Conservation (phyloP, 2,113 vertebrate genomes). For the Cettia cetti region DNA sequence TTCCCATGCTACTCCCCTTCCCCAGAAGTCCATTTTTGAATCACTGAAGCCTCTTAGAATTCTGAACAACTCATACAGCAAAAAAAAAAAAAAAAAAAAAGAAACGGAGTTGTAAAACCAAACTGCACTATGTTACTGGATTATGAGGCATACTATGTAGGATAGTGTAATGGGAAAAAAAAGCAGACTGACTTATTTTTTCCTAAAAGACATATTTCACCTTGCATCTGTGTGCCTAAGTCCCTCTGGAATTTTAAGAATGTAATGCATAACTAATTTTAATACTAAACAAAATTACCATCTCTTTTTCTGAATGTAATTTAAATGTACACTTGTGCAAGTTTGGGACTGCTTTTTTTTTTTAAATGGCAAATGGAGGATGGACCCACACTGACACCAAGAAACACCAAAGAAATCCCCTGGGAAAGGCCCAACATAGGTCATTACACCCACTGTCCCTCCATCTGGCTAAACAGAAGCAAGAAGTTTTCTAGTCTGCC, state of each 20-base stretch:
- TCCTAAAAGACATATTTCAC: not conserved
- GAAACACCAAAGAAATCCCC: constrained; percentile 48
- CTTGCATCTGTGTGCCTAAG: not conserved
- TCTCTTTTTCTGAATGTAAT: constrained; percentile 41
- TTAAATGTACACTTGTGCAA: constrained; percentile 36
- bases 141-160: not conserved
- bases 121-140: not conserved
- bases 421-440: constrained; percentile 23
- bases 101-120: not conserved
- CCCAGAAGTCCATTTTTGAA: not conserved
- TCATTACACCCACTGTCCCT: constrained; percentile 36
- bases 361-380: constrained; percentile 42
- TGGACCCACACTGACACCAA: not conserved
- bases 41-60: not conserved
- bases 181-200: not conserved
- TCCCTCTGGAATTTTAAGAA: constrained; percentile 24
- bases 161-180: not conserved
- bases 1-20: not conserved
- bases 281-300: constrained; percentile 28
- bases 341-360: constrained; percentile 41
- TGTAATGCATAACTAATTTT: constrained; percentile 27
- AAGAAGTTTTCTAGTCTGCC: constrained; percentile 52
- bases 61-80: not conserved
- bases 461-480: constrained; percentile 49
- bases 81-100: not conserved